Evolutionary conservation across 2,888 invertebrate genomes (phyloP).

Genomic region (Scotopteryx bipunctaria): DNA sequence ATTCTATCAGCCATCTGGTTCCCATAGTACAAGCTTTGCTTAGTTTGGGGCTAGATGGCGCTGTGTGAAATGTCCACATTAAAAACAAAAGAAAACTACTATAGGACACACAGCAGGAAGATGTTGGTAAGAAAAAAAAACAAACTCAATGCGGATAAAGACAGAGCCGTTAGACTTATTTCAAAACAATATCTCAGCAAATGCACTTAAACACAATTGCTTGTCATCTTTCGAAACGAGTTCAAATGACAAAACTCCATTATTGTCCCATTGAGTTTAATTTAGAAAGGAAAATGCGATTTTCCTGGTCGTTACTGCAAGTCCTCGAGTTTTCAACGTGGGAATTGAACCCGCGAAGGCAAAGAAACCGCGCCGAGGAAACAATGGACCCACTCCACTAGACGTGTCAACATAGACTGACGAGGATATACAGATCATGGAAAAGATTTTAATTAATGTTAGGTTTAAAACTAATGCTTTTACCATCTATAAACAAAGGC

Average conservation of each 20-base stretch:
- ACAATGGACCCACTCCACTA: constrained; percentile 23
- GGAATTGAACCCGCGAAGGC: constrained; percentile 21
- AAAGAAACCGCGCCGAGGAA: constrained; percentile 4
- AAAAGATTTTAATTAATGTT: background rate
- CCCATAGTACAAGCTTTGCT: no score
- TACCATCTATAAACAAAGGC: no score
- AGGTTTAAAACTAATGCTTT: no score
- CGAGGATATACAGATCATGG: background rate
- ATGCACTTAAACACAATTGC: background rate
- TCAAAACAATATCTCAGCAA: background rate
- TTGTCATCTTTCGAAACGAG: background rate
- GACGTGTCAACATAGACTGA: constrained; percentile 11
- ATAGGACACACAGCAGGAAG: no score
- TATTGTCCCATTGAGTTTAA: background rate
- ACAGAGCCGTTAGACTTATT: no score
- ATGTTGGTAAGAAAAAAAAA: no score
- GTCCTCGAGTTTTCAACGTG: background rate
- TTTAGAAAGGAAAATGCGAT: background rate
- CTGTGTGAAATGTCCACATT: no score
- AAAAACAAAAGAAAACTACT: no score
- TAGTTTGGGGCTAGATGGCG: no score
- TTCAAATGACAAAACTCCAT: background rate
- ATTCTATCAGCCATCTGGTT: no score
- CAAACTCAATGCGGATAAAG: no score
- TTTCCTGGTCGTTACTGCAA: background rate